Evolutionary conservation across 2,113 vertebrate species (phyloP).

Genomic region (cattle (Bos taurus)): ARS-UCD2.0 NC_037337.1:23452001-23452500

Average conservation of each 20-base stretch:
- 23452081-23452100: neutral
- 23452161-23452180: neutral
- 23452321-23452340: neutral
- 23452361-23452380: neutral
- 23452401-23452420: neutral
- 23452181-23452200: neutral
- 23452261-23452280: neutral
- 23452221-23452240: neutral
- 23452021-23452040: neutral
- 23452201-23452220: neutral
- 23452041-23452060: neutral
- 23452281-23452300: neutral
- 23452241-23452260: neutral
- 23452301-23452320: neutral
- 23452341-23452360: neutral
- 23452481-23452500: neutral
- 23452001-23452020: neutral
- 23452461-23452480: accelerated
- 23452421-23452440: neutral
- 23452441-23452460: neutral
- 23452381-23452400: neutral
- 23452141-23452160: neutral
- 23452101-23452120: neutral
- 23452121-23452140: neutral
- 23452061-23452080: neutral